Evolutionary conservation across 2,797 vertebrate genomes (phyloP).

Genomic region (Squalus acanthias): DNA sequence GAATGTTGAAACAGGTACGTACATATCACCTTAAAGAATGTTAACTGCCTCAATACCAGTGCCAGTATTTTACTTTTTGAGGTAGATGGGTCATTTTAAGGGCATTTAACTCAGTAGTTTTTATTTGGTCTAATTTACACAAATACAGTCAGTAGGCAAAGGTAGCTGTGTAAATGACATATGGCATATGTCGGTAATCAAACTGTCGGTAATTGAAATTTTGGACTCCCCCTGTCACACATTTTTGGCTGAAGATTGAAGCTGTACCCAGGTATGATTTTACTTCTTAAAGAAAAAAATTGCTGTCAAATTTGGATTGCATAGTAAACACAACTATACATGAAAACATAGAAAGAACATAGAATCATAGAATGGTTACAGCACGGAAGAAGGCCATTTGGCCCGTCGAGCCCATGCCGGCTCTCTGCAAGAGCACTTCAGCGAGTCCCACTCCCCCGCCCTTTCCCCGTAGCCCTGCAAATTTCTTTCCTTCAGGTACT

Average conservation of each 20-base stretch:
- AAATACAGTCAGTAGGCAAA: not conserved
- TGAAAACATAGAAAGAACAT: not conserved
- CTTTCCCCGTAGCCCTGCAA: too few relatives aligned
- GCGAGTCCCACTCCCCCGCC: too few relatives aligned
- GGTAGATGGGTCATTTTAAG: not conserved
- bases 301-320: not conserved
- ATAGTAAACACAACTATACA: too few relatives aligned
- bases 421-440: too few relatives aligned
- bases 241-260: not conserved
- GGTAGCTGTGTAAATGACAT: not conserved
- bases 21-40: slow-evolving; percentile 46
- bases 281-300: not conserved
- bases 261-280: not conserved
- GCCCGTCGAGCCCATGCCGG: too few relatives aligned
- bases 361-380: too few relatives aligned
- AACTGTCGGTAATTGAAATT: not conserved
- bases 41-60: not conserved
- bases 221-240: not conserved
- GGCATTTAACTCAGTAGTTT: not conserved
- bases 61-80: not conserved
- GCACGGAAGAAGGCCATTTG: too few relatives aligned
- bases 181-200: not conserved
- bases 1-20: slow-evolving; percentile 73
- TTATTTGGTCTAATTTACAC: not conserved
- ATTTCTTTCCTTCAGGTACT: too few relatives aligned